phyloP scores from a whole-genome alignment of 2,113 vertebrate genomes.

The Centropus unirufus region DNA sequence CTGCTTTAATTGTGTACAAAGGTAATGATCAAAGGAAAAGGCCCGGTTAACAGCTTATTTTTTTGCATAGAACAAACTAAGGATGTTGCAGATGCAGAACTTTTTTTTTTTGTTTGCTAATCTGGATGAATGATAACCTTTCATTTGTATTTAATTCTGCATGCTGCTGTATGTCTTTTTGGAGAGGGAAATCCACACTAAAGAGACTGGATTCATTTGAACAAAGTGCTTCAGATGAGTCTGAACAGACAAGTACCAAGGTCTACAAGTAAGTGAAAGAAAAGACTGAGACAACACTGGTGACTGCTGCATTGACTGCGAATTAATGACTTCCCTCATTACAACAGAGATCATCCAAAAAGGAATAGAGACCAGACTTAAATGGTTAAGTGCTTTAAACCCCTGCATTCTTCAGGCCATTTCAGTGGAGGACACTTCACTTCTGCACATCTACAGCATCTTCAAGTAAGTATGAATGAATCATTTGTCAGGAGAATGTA shows the following conservation, averaged over 20 bases:
- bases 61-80: neutral
- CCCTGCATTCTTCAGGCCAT: neutral
- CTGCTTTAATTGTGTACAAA: neutral
- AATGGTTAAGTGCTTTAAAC: neutral
- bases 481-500: neutral
- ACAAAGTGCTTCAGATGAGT: neutral
- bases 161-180: neutral
- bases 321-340: neutral
- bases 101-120: neutral
- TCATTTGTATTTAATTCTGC: neutral
- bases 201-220: neutral
- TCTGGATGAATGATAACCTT: neutral
- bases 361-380: neutral
- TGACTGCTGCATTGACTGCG: neutral
- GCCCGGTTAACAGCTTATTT: neutral
- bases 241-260: neutral
- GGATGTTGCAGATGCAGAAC: neutral
- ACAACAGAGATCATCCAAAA: accelerated
- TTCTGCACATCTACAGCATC: neutral
- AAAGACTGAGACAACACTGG: neutral
- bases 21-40: neutral
- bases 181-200: neutral
- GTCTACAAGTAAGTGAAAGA: neutral
- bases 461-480: neutral
- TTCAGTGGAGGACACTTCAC: neutral